Evolutionary conservation across 1,140 invertebrate genomes (phyloP).

Genomic region (Drosophila ambigua): DNA sequence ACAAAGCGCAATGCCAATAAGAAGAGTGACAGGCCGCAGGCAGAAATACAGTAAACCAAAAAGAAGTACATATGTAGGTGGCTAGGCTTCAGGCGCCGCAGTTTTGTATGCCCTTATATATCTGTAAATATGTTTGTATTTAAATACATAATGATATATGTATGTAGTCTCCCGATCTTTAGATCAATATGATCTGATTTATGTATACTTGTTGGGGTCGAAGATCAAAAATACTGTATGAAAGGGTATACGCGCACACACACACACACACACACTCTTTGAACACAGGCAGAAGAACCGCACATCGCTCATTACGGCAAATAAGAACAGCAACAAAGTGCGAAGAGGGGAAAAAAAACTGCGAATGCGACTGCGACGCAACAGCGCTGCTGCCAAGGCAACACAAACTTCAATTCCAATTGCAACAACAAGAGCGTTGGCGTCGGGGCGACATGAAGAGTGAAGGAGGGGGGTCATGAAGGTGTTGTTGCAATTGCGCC

Average conservation of each 20-base stretch:
- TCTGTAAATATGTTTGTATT: no score
- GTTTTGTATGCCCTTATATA: no score
- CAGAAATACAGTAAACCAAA: slow-evolving; percentile 12
- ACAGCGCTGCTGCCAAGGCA: slow-evolving; percentile 33
- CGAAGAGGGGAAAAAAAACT: slow-evolving; percentile 18
- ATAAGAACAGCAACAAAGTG: slow-evolving; percentile 26
- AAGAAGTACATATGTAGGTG: background rate
- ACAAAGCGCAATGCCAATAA: slow-evolving; percentile 55
- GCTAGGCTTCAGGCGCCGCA: no score
- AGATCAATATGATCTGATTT: no score
- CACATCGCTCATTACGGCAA: slow-evolving; percentile 40
- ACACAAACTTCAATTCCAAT: slow-evolving; percentile 10
- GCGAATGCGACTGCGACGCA: slow-evolving; percentile 36
- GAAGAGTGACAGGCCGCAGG: slow-evolving; percentile 43
- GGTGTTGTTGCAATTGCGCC: slow-evolving; percentile 48
- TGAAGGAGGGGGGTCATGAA: slow-evolving; percentile 12
- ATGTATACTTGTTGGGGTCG: no score
- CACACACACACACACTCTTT: slow-evolving; percentile 13
- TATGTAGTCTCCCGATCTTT: no score
- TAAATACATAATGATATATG: no score
- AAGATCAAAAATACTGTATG: no score
- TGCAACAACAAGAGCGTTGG: slow-evolving; percentile 5
- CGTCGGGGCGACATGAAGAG: slow-evolving; percentile 2
- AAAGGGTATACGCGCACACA: background rate
- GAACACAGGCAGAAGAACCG: background rate